Evolutionary conservation across 2,888 invertebrate species (phyloP).

Genomic region (Caenorhabditis becei): DNA sequence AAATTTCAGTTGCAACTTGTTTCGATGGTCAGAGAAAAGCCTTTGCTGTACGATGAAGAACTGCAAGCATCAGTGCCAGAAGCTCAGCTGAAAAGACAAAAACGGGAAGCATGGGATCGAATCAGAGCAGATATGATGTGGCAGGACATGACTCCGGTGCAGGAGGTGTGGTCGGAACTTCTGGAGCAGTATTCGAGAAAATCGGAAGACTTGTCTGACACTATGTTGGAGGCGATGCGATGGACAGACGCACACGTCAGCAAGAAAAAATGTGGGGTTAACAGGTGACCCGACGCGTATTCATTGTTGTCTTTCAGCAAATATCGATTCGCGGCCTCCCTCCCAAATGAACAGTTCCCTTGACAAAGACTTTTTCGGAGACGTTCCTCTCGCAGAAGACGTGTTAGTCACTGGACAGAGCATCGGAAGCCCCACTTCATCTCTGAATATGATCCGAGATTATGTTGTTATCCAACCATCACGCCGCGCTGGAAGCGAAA

Average conservation of each 20-base stretch:
- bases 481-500: neutral
- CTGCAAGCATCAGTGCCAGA: slow-evolving; percentile 25
- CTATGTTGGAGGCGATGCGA: slow-evolving; percentile 33
- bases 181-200: slow-evolving; percentile 43
- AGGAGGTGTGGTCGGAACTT: slow-evolving; percentile 42
- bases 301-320: neutral
- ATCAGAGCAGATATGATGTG: slow-evolving; percentile 40
- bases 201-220: slow-evolving; percentile 18
- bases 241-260: slow-evolving; percentile 29
- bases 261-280: slow-evolving; percentile 23
- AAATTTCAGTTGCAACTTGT: slow-evolving; percentile 37
- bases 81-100: slow-evolving; percentile 11
- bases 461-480: slow-evolving; percentile 46
- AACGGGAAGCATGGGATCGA: slow-evolving; percentile 43
- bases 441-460: slow-evolving; percentile 23
- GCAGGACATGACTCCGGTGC: slow-evolving; percentile 31
- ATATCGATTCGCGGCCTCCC: slow-evolving; percentile 31
- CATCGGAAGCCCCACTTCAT: slow-evolving; percentile 12
- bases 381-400: slow-evolving; percentile 25
- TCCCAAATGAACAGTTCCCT: slow-evolving; percentile 28
- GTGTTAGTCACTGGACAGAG: slow-evolving; percentile 17
- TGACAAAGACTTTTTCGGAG: slow-evolving; percentile 36
- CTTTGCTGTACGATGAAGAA: slow-evolving; percentile 37
- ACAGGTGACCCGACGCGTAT: neutral
- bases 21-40: slow-evolving; percentile 35